Conservation (phyloP, 2,113 vertebrate species). For the Steatornis caripensis region DNA sequence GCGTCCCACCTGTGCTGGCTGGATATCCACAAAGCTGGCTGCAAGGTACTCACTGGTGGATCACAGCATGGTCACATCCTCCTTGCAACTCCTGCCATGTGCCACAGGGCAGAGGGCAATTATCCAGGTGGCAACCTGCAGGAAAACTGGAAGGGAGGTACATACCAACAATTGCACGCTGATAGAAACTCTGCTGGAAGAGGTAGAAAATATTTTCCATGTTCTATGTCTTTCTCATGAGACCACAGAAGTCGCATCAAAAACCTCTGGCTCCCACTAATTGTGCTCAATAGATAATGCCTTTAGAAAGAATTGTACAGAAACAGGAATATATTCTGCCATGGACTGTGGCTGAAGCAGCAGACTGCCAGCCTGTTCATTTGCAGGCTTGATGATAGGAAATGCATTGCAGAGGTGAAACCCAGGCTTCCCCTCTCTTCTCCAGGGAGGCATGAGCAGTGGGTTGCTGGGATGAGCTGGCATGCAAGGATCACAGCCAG, state of each 20-base stretch:
- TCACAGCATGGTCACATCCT: neutral
- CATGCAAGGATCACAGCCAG: neutral
- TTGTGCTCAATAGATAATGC: neutral
- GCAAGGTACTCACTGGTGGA: neutral
- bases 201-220: neutral
- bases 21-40: neutral
- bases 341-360: neutral
- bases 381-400: neutral
- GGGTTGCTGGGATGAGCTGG: neutral
- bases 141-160: neutral
- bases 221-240: neutral
- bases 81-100: neutral
- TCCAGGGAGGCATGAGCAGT: accelerated
- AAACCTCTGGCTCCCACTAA: neutral
- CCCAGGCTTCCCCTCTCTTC: neutral
- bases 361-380: neutral
- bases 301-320: neutral
- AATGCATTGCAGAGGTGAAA: neutral
- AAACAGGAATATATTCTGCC: neutral
- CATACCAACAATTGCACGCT: accelerated
- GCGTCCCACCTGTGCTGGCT: accelerated
- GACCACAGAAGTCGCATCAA: neutral
- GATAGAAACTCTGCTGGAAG: neutral
- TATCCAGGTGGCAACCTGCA: neutral
- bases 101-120: neutral